phyloP scores from a whole-genome alignment of 2,113 vertebrate species.

The Macrotis lagotis region DNA sequence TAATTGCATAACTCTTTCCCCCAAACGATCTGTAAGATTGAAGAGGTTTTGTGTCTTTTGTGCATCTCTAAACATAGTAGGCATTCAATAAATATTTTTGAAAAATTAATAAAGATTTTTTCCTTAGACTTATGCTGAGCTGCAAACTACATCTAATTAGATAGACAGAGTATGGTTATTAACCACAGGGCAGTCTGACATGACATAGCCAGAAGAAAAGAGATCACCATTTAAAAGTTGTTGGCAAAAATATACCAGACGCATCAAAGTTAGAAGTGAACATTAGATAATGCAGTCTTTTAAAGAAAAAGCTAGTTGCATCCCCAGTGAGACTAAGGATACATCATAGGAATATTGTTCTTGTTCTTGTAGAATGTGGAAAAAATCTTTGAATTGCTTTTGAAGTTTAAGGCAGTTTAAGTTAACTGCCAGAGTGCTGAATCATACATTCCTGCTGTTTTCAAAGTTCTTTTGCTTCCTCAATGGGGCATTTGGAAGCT shows the following conservation, averaged over 20 bases:
- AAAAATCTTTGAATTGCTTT: not conserved
- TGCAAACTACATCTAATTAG: not conserved
- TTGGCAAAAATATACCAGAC: not conserved
- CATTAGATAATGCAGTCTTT: not conserved
- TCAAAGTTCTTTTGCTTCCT: not conserved
- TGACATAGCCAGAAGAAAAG: not conserved
- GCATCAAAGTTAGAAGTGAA: not conserved
- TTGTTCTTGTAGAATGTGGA: not conserved
- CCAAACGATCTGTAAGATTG: not conserved
- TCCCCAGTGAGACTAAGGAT: not conserved
- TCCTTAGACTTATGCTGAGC: not conserved
- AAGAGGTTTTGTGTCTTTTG: not conserved
- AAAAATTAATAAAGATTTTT: not conserved
- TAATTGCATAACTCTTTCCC: not conserved
- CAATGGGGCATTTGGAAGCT: not conserved
- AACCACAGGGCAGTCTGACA: not conserved
- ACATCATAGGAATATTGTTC: not conserved
- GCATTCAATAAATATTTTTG: not conserved
- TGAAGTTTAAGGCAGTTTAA: not conserved
- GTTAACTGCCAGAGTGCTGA: not conserved
- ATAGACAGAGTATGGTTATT: not conserved
- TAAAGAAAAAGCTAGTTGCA: not conserved
- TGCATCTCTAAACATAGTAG: not conserved
- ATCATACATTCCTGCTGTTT: not conserved
- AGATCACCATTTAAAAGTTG: not conserved